A percentile compares a stretch with the other conserved stretches of the same genome.
phyloP scores from a whole-genome alignment of 2,113 vertebrate genomes.

The Toxotes chatareus region DNA sequence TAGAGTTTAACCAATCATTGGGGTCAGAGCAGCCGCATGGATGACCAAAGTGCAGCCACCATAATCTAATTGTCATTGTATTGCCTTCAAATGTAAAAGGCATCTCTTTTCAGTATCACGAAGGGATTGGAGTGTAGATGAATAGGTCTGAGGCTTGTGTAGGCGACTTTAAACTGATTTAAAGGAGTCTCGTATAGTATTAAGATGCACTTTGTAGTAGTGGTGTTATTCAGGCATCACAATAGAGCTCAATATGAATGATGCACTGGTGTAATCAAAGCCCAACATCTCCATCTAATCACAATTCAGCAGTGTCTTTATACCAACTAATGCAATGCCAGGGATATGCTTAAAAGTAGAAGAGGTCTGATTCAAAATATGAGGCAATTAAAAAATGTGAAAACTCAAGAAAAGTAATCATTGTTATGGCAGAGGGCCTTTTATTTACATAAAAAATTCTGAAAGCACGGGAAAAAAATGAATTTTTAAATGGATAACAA shows the following conservation, averaged over 20 bases:
- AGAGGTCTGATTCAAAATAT: background rate
- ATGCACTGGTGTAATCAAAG: conserved; percentile 63
- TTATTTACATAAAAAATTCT: background rate
- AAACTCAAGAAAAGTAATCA: background rate
- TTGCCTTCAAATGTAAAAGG: conserved; percentile 83
- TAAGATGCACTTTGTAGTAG: conserved; percentile 83
- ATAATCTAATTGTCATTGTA: conserved; percentile 87
- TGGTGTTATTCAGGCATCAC: conserved; percentile 78
- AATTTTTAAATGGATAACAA: background rate
- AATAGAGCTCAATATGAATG: conserved; percentile 72
- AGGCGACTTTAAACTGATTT: conserved; percentile 84
- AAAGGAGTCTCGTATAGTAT: conserved; percentile 79
- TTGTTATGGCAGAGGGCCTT: background rate
- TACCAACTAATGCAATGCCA: conserved; percentile 37
- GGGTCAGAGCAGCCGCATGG: conserved; percentile 79
- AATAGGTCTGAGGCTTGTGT: conserved; percentile 75
- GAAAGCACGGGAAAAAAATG: background rate
- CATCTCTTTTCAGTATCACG: conserved; percentile 80
- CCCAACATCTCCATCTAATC: conserved; percentile 67
- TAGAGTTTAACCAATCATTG: conserved; percentile 77
- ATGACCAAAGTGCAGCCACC: conserved; percentile 81
- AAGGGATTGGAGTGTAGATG: conserved; percentile 78
- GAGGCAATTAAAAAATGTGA: background rate
- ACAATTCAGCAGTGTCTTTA: conserved; percentile 46
- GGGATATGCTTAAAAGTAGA: conserved; percentile 44